Conservation (phyloP, 2,888 invertebrate species). For the Neelides folsomi region DNA sequence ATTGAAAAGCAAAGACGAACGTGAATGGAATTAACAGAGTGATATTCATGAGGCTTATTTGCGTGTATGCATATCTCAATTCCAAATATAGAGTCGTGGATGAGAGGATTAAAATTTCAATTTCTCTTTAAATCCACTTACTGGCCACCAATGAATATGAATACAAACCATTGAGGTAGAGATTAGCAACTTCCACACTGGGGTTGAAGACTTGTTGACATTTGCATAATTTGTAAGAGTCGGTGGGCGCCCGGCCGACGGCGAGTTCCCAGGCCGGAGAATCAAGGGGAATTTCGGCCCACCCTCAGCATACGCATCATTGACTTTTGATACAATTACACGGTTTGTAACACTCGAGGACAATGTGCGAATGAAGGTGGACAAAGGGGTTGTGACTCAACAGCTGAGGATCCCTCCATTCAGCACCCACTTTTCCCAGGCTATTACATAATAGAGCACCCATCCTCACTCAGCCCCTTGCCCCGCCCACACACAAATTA, state of each 20-base stretch:
- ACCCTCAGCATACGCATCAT: constrained; percentile 14
- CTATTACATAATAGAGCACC: no score
- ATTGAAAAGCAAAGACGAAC: background rate
- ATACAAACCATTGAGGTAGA: background rate
- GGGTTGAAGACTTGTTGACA: constrained; percentile 3
- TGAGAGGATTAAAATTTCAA: background rate
- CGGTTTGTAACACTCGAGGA: constrained; percentile 7
- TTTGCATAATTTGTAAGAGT: background rate
- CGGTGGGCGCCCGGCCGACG: background rate
- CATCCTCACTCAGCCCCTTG: no score
- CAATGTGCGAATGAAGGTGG: no score
- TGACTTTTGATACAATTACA: constrained; percentile 20
- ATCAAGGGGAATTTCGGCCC: constrained; percentile 2
- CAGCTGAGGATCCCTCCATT: background rate
- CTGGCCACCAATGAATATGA: constrained; percentile 1
- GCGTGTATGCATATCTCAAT: background rate
- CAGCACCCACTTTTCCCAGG: background rate
- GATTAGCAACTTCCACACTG: background rate
- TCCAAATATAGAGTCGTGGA: background rate
- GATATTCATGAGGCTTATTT: constrained; percentile 1
- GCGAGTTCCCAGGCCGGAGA: background rate
- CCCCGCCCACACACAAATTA: no score
- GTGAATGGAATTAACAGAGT: background rate
- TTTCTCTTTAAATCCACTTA: constrained; percentile 7
- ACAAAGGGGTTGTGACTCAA: constrained; percentile 1